Percentiles rank a stretch among this genome's conserved stretches.
Conservation (phyloP, 2,888 invertebrate genomes). For the Brachylomia viminalis region DNA sequence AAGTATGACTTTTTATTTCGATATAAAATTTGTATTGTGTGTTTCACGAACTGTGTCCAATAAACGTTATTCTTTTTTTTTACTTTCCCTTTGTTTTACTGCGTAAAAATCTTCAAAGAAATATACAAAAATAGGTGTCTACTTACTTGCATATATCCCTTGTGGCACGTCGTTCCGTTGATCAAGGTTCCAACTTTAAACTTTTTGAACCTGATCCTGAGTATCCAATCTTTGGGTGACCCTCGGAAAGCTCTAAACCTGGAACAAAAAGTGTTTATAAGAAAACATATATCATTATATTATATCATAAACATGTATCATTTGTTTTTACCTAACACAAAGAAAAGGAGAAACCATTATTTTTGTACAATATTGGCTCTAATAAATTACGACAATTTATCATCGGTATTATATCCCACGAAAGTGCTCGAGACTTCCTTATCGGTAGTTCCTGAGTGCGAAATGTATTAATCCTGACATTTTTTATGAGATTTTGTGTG, state of each 20-base stretch:
- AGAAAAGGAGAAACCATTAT: slow-evolving; percentile 42
- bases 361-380: slow-evolving; percentile 45
- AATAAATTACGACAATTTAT: slow-evolving; percentile 62
- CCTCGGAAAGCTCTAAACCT: slow-evolving; percentile 97
- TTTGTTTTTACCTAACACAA: slow-evolving; percentile 34
- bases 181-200: slow-evolving; percentile 97
- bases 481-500: slow-evolving; percentile 24
- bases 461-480: slow-evolving; percentile 35
- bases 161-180: slow-evolving; percentile 96
- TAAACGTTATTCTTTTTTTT: too few relatives aligned
- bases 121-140: not conserved
- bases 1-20: not conserved
- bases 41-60: too few relatives aligned
- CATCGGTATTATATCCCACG: slow-evolving; percentile 48
- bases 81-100: not conserved
- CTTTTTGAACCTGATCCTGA: slow-evolving; percentile 97
- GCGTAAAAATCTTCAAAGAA: not conserved
- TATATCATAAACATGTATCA: slow-evolving; percentile 33
- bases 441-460: slow-evolving; percentile 36
- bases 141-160: slow-evolving; percentile 96
- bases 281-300: not conserved
- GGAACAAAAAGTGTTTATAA: slow-evolving; percentile 46
- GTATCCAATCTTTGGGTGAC: slow-evolving; percentile 97
- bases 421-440: slow-evolving; percentile 51
- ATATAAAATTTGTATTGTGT: not conserved